Conservation (phyloP, 1,140 invertebrate species). For the Thaumetopoea pityocampa region DNA sequence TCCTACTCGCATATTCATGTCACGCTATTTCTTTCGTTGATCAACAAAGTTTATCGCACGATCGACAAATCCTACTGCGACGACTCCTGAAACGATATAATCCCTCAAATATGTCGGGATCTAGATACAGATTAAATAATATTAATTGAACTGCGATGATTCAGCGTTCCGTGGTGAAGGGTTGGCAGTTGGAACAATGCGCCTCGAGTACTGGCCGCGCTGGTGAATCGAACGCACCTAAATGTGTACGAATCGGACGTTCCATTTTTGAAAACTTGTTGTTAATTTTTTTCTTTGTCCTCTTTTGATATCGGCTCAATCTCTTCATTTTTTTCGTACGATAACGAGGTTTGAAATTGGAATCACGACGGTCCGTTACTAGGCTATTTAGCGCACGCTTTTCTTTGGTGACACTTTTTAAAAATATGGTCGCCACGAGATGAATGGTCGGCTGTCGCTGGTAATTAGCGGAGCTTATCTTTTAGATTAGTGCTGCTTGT, state of each 20-base stretch:
- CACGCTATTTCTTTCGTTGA: constrained; percentile 36
- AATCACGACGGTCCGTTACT: constrained; percentile 46
- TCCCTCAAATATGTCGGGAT: constrained; percentile 58
- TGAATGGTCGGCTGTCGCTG: constrained; percentile 33
- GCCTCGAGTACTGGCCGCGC: constrained; percentile 21
- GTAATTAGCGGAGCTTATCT: constrained; percentile 40
- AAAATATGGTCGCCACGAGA: constrained; percentile 34
- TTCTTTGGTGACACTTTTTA: constrained; percentile 41
- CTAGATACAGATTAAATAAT: constrained; percentile 62
- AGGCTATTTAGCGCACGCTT: constrained; percentile 46
- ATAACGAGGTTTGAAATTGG: constrained; percentile 68
- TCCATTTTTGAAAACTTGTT: constrained; percentile 25
- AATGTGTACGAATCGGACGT: constrained; percentile 18
- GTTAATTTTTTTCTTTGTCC: constrained; percentile 26
- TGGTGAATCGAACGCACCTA: constrained; percentile 17
- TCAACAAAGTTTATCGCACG: constrained; percentile 38
- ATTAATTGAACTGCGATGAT: constrained; percentile 65
- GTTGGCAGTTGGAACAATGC: constrained; percentile 29
- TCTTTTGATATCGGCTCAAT: constrained; percentile 27
- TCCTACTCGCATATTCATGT: constrained; percentile 30
- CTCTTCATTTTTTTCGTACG: constrained; percentile 30
- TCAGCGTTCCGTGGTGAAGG: constrained; percentile 47
- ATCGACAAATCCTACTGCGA: constrained; percentile 48
- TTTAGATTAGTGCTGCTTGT: constrained; percentile 32
- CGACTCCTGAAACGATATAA: constrained; percentile 51